Evolutionary conservation across 2,113 vertebrate genomes (phyloP).

Genomic region (Cryptomyrus ogoouensis): DNA sequence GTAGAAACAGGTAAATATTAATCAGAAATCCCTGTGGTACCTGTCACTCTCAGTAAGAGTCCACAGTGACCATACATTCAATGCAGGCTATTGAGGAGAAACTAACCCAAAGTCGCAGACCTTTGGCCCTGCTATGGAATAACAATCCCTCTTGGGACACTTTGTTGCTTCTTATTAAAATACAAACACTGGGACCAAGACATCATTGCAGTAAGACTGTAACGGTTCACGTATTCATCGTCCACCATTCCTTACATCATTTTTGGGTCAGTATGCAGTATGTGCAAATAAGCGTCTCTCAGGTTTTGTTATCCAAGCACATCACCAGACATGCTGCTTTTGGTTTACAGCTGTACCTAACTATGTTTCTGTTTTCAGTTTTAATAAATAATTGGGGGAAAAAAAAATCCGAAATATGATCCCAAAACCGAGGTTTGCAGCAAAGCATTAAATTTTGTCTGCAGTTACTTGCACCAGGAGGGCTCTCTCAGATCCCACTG

Average conservation of each 20-base stretch:
- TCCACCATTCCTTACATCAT: neutral
- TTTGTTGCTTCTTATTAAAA: conserved; percentile 32
- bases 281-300: neutral
- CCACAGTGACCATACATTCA: neutral
- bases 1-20: neutral
- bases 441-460: neutral
- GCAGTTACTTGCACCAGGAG: neutral
- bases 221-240: neutral
- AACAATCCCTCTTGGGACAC: neutral
- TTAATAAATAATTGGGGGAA: neutral
- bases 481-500: neutral
- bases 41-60: neutral
- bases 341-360: neutral
- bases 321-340: neutral
- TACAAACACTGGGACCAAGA: conserved; percentile 28
- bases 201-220: neutral
- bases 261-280: neutral
- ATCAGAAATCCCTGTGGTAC: neutral
- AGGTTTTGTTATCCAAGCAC: neutral
- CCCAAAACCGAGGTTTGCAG: neutral
- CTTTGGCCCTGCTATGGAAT: neutral
- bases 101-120: neutral
- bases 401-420: neutral
- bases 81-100: neutral
- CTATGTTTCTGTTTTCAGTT: neutral